phyloP scores from a whole-genome alignment of 2,113 vertebrate genomes.

The Mobula birostris region DNA sequence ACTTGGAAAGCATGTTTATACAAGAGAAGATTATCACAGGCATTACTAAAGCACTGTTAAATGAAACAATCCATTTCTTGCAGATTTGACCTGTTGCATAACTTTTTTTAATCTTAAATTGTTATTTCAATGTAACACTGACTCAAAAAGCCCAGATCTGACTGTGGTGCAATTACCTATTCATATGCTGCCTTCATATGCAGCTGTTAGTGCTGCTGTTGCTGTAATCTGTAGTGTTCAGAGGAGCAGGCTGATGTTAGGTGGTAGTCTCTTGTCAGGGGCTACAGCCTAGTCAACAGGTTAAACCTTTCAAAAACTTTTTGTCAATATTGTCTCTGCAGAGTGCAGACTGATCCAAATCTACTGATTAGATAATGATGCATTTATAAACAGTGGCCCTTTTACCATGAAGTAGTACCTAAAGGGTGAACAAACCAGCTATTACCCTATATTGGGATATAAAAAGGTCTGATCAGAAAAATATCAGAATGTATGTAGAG shows the following conservation, averaged over 20 bases:
- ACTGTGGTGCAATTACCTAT: not conserved
- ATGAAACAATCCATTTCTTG: slow-evolving; percentile 30
- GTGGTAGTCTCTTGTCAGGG: not conserved
- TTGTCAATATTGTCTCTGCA: not conserved
- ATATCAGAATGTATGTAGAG: not conserved
- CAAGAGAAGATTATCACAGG: slow-evolving; percentile 33
- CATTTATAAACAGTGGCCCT: not conserved
- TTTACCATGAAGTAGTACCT: not conserved
- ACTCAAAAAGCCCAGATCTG: not conserved
- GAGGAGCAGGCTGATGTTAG: too few species aligned
- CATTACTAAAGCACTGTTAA: slow-evolving; percentile 32
- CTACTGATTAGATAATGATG: not conserved
- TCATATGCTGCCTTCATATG: not conserved
- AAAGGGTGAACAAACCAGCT: too few species aligned
- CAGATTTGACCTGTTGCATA: slow-evolving; percentile 18
- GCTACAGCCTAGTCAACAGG: not conserved
- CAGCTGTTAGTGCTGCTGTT: not conserved
- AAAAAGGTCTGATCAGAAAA: not conserved
- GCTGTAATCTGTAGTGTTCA: too few species aligned
- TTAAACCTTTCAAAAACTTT: not conserved
- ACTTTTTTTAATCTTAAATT: not conserved
- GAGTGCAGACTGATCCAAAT: not conserved
- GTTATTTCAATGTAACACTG: not conserved
- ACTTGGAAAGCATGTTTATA: slow-evolving; percentile 35
- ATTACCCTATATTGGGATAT: not conserved